phyloP scores from a whole-genome alignment of 2,888 invertebrate species.

The Drosophila engyochracea region DNA sequence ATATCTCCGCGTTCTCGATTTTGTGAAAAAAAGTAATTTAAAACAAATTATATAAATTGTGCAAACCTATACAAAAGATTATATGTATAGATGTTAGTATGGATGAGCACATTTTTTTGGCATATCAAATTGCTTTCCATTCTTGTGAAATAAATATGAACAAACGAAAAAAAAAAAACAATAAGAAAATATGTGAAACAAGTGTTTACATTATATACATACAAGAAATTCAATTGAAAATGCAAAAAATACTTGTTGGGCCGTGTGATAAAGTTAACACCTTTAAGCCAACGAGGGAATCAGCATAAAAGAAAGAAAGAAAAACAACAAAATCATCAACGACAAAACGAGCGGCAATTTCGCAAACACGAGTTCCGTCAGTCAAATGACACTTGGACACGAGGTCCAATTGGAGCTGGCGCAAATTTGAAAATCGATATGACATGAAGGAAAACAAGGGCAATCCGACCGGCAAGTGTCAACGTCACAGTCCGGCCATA shows the following conservation, averaged over 20 bases:
- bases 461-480: constrained; percentile 48
- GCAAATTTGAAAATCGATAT: constrained; percentile 77
- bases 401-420: constrained; percentile 64
- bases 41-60: constrained; percentile 62
- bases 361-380: constrained; percentile 70
- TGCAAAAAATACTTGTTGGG: constrained; percentile 35
- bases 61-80: constrained; percentile 32
- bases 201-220: constrained; percentile 65
- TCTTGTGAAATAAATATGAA: constrained; percentile 47
- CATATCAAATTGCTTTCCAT: constrained; percentile 69
- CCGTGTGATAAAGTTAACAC: constrained; percentile 76
- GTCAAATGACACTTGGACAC: constrained; percentile 73
- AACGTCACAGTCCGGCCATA: constrained; percentile 50
- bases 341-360: constrained; percentile 46
- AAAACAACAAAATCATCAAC: constrained; percentile 21
- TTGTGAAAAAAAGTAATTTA: constrained; percentile 44
- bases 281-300: constrained; percentile 74
- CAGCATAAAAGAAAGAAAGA: constrained; percentile 32
- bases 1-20: constrained; percentile 3
- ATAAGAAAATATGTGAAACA: constrained; percentile 50
- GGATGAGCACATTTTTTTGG: constrained; percentile 15
- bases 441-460: constrained; percentile 72
- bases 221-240: constrained; percentile 39
- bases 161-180: constrained; percentile 5
- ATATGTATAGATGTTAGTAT: constrained; percentile 3